These are phyloP conservation scores for Zingel zingel DNA, from an alignment of 2,113 vertebrate species.

Conservation along the genomic window DNA sequence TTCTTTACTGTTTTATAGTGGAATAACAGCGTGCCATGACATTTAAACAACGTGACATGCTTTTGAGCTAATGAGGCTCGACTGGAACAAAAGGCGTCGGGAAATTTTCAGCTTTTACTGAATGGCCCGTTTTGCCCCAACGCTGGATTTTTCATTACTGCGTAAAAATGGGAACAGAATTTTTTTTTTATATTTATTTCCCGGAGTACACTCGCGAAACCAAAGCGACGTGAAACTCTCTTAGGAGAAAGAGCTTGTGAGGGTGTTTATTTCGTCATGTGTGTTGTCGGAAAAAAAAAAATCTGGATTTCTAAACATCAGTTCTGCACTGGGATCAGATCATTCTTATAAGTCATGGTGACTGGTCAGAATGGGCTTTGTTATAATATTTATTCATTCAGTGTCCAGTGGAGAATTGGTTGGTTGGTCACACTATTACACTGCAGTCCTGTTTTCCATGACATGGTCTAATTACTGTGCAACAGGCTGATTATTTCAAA, in stretches of 20 bases:
- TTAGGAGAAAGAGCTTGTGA: neutral
- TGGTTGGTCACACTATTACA: neutral
- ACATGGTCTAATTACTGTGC: neutral
- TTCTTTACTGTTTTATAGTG: conserved; percentile 5
- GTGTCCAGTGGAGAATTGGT: neutral
- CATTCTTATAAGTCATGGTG: neutral
- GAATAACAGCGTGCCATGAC: conserved; percentile 37
- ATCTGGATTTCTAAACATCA: neutral
- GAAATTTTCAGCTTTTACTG: conserved; percentile 40
- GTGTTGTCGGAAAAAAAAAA: neutral
- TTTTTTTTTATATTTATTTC: too few species aligned
- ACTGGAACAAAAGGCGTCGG: conserved; percentile 14
- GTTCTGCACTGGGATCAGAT: neutral
- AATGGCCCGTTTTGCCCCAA: conserved; percentile 12
- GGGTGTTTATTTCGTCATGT: neutral
- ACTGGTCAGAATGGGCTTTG: neutral
- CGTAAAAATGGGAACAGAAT: conserved; percentile 16
- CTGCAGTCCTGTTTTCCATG: neutral
- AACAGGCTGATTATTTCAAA: too few species aligned
- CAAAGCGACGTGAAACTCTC: neutral
- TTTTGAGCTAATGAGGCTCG: conserved; percentile 60
- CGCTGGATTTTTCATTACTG: conserved; percentile 23
- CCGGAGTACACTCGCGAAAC: conserved; percentile 13
- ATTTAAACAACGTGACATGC: conserved; percentile 48
- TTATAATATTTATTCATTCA: neutral